Evolutionary conservation across 2,888 invertebrate species (phyloP).

Genomic region (Cephus rjabovi): DNA sequence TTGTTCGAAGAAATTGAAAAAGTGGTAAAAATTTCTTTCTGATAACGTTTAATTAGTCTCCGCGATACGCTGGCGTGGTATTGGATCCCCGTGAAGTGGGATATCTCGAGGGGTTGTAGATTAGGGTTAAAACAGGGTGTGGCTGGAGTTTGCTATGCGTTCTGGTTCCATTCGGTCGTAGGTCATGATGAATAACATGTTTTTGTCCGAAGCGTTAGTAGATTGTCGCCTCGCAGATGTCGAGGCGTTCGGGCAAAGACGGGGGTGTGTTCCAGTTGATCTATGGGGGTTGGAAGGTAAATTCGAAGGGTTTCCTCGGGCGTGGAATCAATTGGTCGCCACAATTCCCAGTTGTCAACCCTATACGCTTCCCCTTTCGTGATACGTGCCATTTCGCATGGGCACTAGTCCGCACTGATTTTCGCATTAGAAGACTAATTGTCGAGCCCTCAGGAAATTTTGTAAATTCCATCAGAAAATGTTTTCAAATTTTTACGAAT

Average conservation of each 20-base stretch:
- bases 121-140: neutral
- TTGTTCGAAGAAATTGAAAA: neutral
- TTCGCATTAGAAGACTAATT: conserved; percentile 3
- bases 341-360: conserved; percentile 44
- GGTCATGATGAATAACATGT: conserved; percentile 11
- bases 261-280: conserved; percentile 23
- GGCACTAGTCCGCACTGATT: conserved; percentile 21
- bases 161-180: neutral
- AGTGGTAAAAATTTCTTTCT: no score
- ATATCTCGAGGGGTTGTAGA: neutral
- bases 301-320: conserved; percentile 33
- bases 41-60: neutral
- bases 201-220: conserved; percentile 21
- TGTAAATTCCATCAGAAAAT: no score
- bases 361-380: conserved; percentile 9
- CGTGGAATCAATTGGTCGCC: conserved; percentile 52
- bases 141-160: neutral
- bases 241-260: neutral
- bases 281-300: conserved; percentile 33
- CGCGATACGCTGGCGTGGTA: neutral
- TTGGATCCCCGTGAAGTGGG: neutral
- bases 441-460: no score
- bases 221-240: conserved; percentile 17
- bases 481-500: no score
- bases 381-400: conserved; percentile 24